These are phyloP conservation scores for Microctonus hyperodae DNA, from an alignment of 2,888 invertebrate species.

Conservation along the genomic window DNA sequence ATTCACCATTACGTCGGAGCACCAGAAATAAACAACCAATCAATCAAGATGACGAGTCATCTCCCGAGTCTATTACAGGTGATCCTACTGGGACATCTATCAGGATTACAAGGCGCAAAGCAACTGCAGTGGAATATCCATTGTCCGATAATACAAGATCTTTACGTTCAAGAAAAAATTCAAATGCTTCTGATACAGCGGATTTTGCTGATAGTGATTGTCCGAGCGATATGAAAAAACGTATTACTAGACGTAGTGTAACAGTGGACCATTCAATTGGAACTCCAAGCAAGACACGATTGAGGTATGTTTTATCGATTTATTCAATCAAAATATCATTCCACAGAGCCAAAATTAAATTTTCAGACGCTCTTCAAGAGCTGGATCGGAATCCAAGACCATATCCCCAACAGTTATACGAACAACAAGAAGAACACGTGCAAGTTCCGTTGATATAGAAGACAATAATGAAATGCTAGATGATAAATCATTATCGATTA, in stretches of 20 bases:
- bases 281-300: constrained; percentile 35
- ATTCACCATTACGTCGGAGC: constrained; percentile 50
- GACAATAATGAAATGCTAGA: constrained; percentile 2
- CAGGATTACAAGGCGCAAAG: constrained; percentile 35
- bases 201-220: constrained; percentile 41
- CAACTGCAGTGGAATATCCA: constrained; percentile 30
- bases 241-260: constrained; percentile 36
- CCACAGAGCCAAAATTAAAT: neutral
- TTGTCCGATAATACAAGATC: constrained; percentile 22
- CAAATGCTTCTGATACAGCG: constrained; percentile 42
- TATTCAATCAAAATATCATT: too few relatives aligned
- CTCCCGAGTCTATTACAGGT: constrained; percentile 42
- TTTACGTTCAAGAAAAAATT: constrained; percentile 40
- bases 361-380: constrained; percentile 44
- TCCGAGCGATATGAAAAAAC: constrained; percentile 24
- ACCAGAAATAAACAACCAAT: constrained; percentile 41
- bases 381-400: constrained; percentile 53
- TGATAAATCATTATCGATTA: neutral
- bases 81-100: constrained; percentile 31
- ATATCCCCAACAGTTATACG: constrained; percentile 40
- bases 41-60: constrained; percentile 37
- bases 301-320: constrained; percentile 20
- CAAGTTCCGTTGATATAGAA: constrained; percentile 51
- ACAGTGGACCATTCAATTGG: constrained; percentile 13
- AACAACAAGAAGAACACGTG: constrained; percentile 50